A percentile compares a stretch with the other conserved stretches of the same genome.
Evolutionary conservation across 2,797 vertebrate species (phyloP).

Genomic region (Rhinophrynus dorsalis): DNA sequence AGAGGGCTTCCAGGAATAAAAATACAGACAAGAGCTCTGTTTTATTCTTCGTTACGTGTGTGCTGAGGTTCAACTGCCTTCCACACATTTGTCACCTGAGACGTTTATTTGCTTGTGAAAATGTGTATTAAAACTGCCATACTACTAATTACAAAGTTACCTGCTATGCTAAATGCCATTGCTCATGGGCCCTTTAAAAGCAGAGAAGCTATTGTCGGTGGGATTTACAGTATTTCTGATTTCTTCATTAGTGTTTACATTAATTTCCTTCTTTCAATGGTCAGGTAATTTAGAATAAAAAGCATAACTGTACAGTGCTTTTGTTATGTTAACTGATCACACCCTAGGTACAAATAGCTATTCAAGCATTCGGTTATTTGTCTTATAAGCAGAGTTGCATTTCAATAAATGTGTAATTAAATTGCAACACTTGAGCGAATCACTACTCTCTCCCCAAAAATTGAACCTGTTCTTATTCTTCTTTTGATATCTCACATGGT

Average conservation of each 20-base stretch:
- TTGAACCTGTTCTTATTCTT: too few relatives aligned
- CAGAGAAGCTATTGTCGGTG: constrained; percentile 16
- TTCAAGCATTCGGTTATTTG: too few relatives aligned
- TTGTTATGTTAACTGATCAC: too few relatives aligned
- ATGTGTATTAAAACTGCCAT: background rate
- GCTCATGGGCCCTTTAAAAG: constrained; percentile 6
- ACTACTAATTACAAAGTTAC: constrained; percentile 18
- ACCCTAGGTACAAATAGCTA: too few relatives aligned
- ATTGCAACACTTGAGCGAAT: too few relatives aligned
- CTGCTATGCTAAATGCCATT: constrained; percentile 23
- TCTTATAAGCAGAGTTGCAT: too few relatives aligned
- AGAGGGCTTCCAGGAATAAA: background rate
- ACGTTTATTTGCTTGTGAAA: constrained; percentile 1
- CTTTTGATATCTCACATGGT: too few relatives aligned
- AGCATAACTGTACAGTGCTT: background rate
- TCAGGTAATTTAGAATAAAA: background rate
- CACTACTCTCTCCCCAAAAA: too few relatives aligned
- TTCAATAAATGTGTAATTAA: too few relatives aligned
- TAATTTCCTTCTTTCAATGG: background rate
- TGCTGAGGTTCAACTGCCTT: background rate
- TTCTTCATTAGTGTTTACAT: background rate
- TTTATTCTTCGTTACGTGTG: background rate
- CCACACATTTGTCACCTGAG: background rate
- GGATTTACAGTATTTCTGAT: background rate
- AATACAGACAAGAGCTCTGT: background rate